phyloP scores from a whole-genome alignment of 1,140 invertebrate genomes.

The Meloidogyne hapla region DNA sequence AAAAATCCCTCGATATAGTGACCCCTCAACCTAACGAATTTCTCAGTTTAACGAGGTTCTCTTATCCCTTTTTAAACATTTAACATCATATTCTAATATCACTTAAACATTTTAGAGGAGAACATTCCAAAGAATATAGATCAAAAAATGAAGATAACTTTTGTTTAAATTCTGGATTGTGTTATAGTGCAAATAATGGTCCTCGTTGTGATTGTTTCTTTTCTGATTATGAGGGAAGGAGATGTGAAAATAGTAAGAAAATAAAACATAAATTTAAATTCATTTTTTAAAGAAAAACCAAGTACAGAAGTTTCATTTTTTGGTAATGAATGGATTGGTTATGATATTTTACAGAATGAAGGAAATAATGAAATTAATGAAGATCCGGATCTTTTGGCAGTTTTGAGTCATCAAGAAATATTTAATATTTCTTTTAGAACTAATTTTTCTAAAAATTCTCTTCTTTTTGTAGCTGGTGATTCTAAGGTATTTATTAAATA shows the following conservation, averaged over 20 bases:
- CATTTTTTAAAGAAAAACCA: conserved; percentile 78
- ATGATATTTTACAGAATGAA: conserved; percentile 69
- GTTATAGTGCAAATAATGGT: conserved; percentile 86
- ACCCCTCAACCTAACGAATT: too few relatives aligned
- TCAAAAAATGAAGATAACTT: conserved; percentile 24
- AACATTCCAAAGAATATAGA: conserved; percentile 19
- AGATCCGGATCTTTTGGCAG: too few relatives aligned
- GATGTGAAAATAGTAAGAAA: conserved; percentile 82
- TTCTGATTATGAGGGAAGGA: conserved; percentile 81
- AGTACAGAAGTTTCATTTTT: conserved; percentile 87
- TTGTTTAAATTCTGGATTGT: conserved; percentile 84
- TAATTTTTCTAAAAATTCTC: conserved; percentile 48
- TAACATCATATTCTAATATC: too few relatives aligned
- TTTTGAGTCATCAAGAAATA: too few relatives aligned
- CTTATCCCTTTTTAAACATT: too few relatives aligned
- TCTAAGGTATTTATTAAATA: background rate
- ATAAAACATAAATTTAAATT: conserved; percentile 3
- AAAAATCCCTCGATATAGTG: too few relatives aligned
- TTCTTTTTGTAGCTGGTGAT: conserved; percentile 18
- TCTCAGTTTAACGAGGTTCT: too few relatives aligned
- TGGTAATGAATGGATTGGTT: conserved; percentile 84
- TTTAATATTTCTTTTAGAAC: conserved; percentile 24
- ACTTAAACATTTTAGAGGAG: conserved; percentile 16
- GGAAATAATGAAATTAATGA: too few relatives aligned
- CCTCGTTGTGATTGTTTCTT: conserved; percentile 87